phyloP scores from a whole-genome alignment of 1,140 invertebrate genomes.

The Batillaria attramentaria region DNA sequence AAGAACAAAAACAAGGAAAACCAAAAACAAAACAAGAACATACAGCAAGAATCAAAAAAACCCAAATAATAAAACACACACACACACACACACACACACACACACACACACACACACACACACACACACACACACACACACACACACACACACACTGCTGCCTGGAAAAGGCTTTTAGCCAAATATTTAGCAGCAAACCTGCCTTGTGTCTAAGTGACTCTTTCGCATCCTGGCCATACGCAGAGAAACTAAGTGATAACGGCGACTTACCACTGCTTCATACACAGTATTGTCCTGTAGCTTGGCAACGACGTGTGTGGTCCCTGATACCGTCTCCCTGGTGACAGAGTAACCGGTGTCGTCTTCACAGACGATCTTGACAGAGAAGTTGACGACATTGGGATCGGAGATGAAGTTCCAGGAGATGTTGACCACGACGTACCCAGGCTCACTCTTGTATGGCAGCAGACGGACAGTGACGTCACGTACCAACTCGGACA shows the following conservation, averaged over 20 bases:
- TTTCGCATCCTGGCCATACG: too few relatives aligned
- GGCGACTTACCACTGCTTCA: slow-evolving; percentile 14
- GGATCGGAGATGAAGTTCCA: slow-evolving; percentile 34
- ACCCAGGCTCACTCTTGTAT: background rate
- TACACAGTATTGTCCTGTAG: slow-evolving; percentile 21
- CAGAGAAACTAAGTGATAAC: background rate
- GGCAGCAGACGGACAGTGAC: background rate
- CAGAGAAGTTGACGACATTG: slow-evolving; percentile 7
- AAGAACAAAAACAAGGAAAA: too few relatives aligned
- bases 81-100: slow-evolving; percentile 2
- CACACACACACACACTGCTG: background rate
- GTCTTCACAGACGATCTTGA: background rate
- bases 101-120: background rate
- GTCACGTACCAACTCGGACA: slow-evolving; percentile 7
- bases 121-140: background rate
- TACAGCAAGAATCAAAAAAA: too few relatives aligned
- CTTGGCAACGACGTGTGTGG: background rate
- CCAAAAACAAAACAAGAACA: too few relatives aligned
- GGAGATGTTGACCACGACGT: slow-evolving; percentile 38
- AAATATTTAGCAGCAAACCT: too few relatives aligned
- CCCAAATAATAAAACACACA: background rate
- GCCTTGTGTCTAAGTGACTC: too few relatives aligned
- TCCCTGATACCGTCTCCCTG: background rate
- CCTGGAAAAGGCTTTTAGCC: too few relatives aligned
- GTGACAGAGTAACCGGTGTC: background rate